Base-by-base conservation (phyloP, 30 jellyfish, hydroid and myxozoan species). In the Sanderia malayensis region DNA sequence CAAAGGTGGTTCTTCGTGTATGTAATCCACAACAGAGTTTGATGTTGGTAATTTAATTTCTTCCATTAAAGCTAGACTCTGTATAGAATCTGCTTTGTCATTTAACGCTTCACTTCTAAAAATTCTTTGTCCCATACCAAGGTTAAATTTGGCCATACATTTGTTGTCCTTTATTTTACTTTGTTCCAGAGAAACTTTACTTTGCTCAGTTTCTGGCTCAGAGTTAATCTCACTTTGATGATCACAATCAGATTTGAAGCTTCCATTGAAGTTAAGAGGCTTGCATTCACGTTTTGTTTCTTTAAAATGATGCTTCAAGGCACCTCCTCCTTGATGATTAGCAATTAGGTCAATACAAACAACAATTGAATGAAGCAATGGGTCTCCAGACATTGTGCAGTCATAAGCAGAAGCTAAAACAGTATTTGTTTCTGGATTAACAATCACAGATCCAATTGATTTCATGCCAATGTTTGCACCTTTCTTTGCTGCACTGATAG, bases 281-380 rank as follows among this genome's bases (percentile, higher is more conserved):
- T 4, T 13, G 13, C 52, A 37, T 6, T 37, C 52, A 45, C 3
- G 27, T 22, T 68, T 23, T 3, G 52, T 37, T 4, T 46, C 23
- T 57, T 68, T 55, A 22, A 17, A 1, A 6, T 23, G 73, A 19
- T 77, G 46, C 11, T 46, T 64, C 0, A 70, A 73, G 17, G 95
- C 95, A 13, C 96, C 96, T 22, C 96, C 95, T 4, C 83, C 84
- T 75, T 88, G 97, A 37, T 28, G 70, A 46, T 44, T 44, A n/a
- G 97, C 93, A 28, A 88, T 80, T 83, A 80, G 26, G 64, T 88
- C 97, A 55, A 88, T 70, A 44, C 94, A 95, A 0, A 88, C 93
- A 89, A 80, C 71, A 30, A 69, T 81, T 7, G 97, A 65, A 73
- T 88, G 97, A 19, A 27, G 69, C 24, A 88, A 64, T 19, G 97